Base-by-base conservation (phyloP, 37 sponge, comb jelly and placozoan genomes). In the Halichondria panicea region DNA sequence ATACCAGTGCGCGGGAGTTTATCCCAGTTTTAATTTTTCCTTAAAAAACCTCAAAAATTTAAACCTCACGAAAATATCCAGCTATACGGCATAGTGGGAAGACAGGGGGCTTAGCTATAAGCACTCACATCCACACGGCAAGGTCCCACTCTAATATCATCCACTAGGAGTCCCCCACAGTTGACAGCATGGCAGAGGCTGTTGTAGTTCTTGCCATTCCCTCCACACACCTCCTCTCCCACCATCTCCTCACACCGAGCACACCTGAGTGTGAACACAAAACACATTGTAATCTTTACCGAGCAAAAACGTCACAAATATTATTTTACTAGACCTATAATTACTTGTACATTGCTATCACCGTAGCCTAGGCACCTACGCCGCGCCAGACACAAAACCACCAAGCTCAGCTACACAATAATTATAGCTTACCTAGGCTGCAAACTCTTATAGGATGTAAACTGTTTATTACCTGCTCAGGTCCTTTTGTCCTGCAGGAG, bases 101-200 rank as follows among this genome's bases (percentile, higher is more conserved):
- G 15, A 11, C 52, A 48, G 11, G 52, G 15, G 15, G 52, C 52
- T 15, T 18, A 11, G 52, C 8, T 30, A 54, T 66, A 18, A 66
- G 18, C 40, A 40, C 68, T 56, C 25, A 84, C 84, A 53, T 66
- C 66, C 15, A 38, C 42, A 9, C 24, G 40, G 32, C 86, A 85
- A 22, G 74, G 53, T 35, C 86, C 79, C 31, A 22, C 28, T 32
- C 55, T 62, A 12, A 85, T 59, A 45, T 85, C 74, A 2, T 0
- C 37, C 34, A 52, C 50, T 0, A 15, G 27, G 18, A 85, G 74
- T 19, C 68, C 79, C 50, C 58, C 86, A 73, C 86, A 85, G 54
- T 85, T 63, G 31, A 85, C 56, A 55, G 86, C 86, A 78, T 78
- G 79, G 70, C 86, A 85, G 39, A 85, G 73, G 6, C 79, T 41